phyloP scores from a whole-genome alignment of 2,113 vertebrate species.

The Tetrao urogallus region DNA sequence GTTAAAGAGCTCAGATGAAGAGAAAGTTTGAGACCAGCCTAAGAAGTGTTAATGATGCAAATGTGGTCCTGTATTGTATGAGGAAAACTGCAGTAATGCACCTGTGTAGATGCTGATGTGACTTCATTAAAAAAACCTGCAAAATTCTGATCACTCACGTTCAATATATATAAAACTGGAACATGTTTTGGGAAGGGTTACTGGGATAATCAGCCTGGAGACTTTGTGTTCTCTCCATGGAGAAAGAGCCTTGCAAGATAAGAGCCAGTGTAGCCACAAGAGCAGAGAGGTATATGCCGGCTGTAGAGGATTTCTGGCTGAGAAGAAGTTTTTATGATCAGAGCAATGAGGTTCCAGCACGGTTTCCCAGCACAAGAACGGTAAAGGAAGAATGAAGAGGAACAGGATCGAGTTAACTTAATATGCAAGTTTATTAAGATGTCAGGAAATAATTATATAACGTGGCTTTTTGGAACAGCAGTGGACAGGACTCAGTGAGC shows the following conservation, averaged over 20 bases:
- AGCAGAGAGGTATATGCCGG: background rate
- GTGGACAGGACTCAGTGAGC: background rate
- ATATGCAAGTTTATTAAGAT: conserved; percentile 20
- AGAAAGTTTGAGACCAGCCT: background rate
- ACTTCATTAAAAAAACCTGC: background rate
- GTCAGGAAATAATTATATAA: conserved; percentile 27
- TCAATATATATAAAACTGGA: background rate
- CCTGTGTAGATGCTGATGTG: background rate
- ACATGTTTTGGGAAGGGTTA: background rate
- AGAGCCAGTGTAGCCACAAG: background rate
- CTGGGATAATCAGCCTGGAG: background rate
- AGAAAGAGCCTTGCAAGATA: background rate
- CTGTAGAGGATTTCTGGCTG: background rate
- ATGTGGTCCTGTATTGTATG: background rate
- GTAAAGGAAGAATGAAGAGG: background rate
- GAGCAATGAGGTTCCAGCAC: background rate
- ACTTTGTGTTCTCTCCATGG: background rate
- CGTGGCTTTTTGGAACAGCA: background rate
- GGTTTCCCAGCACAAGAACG: background rate
- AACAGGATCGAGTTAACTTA: conserved; percentile 27
- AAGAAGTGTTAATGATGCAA: background rate
- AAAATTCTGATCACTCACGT: background rate
- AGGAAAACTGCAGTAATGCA: background rate
- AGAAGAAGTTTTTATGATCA: background rate
- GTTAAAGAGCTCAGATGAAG: background rate